These are phyloP conservation scores for Pholis gunnellus DNA, from an alignment of 2,113 vertebrate species.

Conservation along the genomic window DNA sequence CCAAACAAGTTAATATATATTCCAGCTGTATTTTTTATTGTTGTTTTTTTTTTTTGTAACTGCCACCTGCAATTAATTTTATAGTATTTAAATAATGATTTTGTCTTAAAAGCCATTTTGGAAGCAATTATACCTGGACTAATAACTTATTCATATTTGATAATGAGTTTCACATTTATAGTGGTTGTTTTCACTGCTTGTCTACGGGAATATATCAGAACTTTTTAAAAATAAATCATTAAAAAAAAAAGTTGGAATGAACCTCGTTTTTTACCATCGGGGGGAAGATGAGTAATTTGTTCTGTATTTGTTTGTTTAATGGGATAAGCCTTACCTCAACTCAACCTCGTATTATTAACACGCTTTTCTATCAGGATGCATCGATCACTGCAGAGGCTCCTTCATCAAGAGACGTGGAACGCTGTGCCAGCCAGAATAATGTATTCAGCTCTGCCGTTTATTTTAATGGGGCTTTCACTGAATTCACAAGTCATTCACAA, in stretches of 20 bases:
- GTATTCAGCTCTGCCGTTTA: slow-evolving; percentile 8
- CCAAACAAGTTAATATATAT: background rate
- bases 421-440: background rate
- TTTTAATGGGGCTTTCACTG: slow-evolving; percentile 19
- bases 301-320: slow-evolving; percentile 2
- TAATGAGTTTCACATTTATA: background rate
- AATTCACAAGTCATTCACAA: slow-evolving; percentile 18
- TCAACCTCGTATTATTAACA: slow-evolving; percentile 21
- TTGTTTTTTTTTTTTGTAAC: background rate
- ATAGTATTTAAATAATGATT: slow-evolving; percentile 10
- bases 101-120: slow-evolving; percentile 1
- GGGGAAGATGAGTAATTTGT: background rate
- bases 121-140: slow-evolving; percentile 1
- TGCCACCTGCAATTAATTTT: background rate
- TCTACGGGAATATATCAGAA: background rate
- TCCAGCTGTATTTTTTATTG: background rate
- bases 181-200: background rate
- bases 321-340: background rate
- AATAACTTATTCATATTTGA: background rate
- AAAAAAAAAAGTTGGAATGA: background rate
- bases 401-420: slow-evolving; percentile 27
- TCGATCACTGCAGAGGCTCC: slow-evolving; percentile 23
- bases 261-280: background rate
- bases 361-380: slow-evolving; percentile 23
- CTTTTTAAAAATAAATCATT: background rate